phyloP scores from a whole-genome alignment of 2,888 invertebrate genomes.

The Disparrhopalites patrizii region DNA sequence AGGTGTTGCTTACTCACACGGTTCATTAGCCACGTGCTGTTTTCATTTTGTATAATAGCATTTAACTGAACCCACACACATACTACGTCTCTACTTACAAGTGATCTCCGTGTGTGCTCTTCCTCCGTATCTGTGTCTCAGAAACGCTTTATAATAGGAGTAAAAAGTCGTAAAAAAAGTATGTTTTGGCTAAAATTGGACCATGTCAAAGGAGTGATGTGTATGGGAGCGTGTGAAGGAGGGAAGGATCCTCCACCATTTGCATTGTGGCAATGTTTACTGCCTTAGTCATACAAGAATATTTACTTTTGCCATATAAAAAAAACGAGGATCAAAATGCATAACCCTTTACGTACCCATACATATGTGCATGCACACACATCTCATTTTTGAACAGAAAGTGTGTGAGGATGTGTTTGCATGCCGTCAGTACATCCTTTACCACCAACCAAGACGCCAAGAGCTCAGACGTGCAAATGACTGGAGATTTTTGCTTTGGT shows the following conservation, averaged over 20 bases:
- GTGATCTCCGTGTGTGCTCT: too few species aligned
- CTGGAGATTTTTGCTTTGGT: neutral
- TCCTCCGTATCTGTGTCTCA: too few species aligned
- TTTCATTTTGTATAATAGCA: neutral
- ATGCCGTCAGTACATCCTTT: too few species aligned
- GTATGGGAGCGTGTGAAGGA: neutral
- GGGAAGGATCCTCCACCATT: neutral
- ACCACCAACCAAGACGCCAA: neutral
- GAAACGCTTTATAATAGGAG: neutral
- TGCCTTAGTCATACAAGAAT: too few species aligned
- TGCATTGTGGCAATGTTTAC: neutral
- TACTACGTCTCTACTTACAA: too few species aligned
- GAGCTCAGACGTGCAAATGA: neutral
- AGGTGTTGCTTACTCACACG: neutral
- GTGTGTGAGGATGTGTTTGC: too few species aligned
- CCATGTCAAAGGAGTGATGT: conserved; percentile 13
- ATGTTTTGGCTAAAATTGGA: conserved; percentile 23
- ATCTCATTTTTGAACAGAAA: too few species aligned
- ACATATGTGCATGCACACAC: too few species aligned
- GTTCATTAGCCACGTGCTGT: conserved; percentile 11
- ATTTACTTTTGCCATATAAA: too few species aligned
- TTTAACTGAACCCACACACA: too few species aligned
- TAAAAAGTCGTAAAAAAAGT: conserved; percentile 2
- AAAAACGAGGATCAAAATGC: too few species aligned
- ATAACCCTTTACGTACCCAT: too few species aligned